Conservation (phyloP, 2,113 vertebrate genomes). For the Dunckerocampus dactyliophorus region DNA sequence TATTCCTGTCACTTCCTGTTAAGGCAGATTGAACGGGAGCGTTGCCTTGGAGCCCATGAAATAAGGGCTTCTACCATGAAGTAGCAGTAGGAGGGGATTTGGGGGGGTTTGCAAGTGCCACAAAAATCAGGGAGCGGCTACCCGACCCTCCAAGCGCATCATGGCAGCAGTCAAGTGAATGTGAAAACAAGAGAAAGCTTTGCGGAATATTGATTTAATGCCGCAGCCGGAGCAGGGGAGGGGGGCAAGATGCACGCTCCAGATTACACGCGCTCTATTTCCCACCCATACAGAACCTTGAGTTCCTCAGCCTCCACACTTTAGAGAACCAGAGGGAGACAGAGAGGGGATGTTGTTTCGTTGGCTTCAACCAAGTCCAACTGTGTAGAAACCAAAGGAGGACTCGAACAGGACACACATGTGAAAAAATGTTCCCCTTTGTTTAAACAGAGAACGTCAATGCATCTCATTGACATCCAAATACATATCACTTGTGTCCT, state of each 20-base stretch:
- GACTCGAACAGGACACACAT: conserved; percentile 24
- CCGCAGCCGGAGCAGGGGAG: conserved; percentile 81
- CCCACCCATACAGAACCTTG: conserved; percentile 74
- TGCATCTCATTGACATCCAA: background rate
- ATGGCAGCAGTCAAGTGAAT: conserved; percentile 85
- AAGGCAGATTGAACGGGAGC: conserved; percentile 49
- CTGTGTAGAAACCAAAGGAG: conserved; percentile 34
- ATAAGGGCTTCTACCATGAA: conserved; percentile 61
- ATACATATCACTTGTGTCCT: conserved; percentile 13
- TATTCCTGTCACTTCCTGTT: conserved; percentile 53
- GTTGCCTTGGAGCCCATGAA: conserved; percentile 61
- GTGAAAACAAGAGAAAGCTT: conserved; percentile 86
- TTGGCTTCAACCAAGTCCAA: conserved; percentile 35
- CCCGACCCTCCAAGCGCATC: conserved; percentile 78
- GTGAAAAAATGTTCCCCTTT: conserved; percentile 24
- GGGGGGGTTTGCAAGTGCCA: conserved; percentile 64
- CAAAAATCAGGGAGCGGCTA: conserved; percentile 70
- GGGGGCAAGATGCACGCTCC: conserved; percentile 78
- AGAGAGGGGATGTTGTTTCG: conserved; percentile 45
- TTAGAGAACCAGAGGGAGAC: conserved; percentile 48
- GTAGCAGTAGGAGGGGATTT: conserved; percentile 42
- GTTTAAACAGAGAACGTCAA: conserved; percentile 20
- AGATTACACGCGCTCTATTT: conserved; percentile 93
- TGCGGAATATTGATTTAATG: conserved; percentile 94
- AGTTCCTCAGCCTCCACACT: conserved; percentile 79